phyloP scores from a whole-genome alignment of 1,140 invertebrate genomes.

The Zophobas morio region DNA sequence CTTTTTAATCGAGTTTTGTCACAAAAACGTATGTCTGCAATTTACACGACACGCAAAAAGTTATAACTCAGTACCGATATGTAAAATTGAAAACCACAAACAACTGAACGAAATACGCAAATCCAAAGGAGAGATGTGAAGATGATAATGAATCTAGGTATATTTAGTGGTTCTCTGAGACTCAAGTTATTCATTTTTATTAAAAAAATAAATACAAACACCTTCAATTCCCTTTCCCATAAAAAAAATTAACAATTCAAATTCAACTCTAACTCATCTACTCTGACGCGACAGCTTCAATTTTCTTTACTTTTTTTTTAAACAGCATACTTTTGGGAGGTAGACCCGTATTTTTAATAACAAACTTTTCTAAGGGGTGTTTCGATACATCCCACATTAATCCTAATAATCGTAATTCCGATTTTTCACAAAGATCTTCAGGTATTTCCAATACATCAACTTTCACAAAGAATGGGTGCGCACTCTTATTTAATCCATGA shows the following conservation, averaged over 20 bases:
- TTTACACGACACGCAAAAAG: no score
- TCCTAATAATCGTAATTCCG: not conserved
- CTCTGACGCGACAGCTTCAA: not conserved
- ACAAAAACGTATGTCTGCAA: no score
- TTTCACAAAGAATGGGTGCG: not conserved
- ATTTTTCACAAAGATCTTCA: not conserved
- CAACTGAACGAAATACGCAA: no score
- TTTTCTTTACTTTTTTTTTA: not conserved
- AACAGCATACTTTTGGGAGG: not conserved
- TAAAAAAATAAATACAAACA: not conserved
- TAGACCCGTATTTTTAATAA: constrained; percentile 53
- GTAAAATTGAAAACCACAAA: no score
- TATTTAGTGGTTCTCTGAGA: no score
- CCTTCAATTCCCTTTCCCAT: not conserved
- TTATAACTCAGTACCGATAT: no score
- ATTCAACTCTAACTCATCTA: not conserved
- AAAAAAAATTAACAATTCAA: not conserved
- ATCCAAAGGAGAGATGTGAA: no score
- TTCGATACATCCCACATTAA: constrained; percentile 22
- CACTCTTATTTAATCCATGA: not conserved
- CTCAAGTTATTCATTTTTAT: not conserved
- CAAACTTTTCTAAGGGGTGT: constrained; percentile 16
- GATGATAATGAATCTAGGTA: no score
- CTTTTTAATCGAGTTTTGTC: no score
- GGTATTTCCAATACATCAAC: not conserved